phyloP scores from a whole-genome alignment of 2,888 invertebrate genomes.

The Brenthis ino region DNA sequence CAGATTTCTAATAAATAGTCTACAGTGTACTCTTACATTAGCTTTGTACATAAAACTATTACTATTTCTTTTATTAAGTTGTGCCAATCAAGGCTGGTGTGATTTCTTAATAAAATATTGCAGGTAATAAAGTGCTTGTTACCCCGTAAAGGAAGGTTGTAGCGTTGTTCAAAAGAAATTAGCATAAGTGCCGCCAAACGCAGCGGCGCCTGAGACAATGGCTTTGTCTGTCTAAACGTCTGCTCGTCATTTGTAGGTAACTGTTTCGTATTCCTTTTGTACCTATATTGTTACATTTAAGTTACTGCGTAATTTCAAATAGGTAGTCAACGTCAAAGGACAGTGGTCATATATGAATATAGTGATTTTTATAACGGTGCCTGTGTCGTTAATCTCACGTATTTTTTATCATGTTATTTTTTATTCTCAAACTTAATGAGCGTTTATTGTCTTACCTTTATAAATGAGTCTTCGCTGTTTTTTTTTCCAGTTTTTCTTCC shows the following conservation, averaged over 20 bases:
- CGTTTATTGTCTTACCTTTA: conserved; percentile 40
- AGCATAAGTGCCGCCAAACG: conserved; percentile 76
- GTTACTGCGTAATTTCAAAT: conserved; percentile 57
- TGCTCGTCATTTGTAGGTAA: conserved; percentile 62
- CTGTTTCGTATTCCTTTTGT: conserved; percentile 58
- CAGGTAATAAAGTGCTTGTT: conserved; percentile 64
- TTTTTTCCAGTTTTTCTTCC: conserved; percentile 9
- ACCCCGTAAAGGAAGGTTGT: conserved; percentile 61
- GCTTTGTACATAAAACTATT: no score
- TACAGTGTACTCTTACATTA: no score
- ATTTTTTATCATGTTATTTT: conserved; percentile 46
- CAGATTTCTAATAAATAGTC: no score
- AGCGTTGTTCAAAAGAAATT: conserved; percentile 74
- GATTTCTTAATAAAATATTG: conserved; percentile 49
- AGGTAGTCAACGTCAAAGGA: conserved; percentile 53
- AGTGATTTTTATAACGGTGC: conserved; percentile 43
- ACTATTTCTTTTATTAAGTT: background rate
- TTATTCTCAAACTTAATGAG: conserved; percentile 42
- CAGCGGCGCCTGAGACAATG: conserved; percentile 69
- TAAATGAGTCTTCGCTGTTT: conserved; percentile 22
- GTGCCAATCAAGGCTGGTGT: conserved; percentile 29
- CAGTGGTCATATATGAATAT: conserved; percentile 43
- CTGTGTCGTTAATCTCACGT: conserved; percentile 45
- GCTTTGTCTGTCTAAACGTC: conserved; percentile 74
- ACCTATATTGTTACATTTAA: conserved; percentile 32